phyloP scores from a whole-genome alignment of 2,113 vertebrate genomes.

The Callocephalon fimbriatum region DNA sequence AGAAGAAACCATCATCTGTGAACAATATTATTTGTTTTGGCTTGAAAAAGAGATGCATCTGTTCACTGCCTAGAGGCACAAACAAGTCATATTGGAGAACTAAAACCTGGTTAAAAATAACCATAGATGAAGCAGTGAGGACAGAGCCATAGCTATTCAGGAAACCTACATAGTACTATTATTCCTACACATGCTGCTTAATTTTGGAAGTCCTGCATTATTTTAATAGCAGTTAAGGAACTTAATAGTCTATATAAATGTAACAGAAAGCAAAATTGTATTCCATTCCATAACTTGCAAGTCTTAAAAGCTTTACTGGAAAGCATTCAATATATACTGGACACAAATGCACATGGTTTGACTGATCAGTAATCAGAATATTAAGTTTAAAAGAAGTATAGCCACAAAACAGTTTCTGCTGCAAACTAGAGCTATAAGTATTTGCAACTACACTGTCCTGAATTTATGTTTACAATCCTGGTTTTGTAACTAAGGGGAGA shows the following conservation, averaged over 20 bases:
- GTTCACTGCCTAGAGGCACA: not conserved
- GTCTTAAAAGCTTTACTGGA: not conserved
- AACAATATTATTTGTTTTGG: not conserved
- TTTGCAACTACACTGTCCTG: not conserved
- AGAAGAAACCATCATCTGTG: not conserved
- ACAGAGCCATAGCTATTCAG: not conserved
- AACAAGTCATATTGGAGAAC: not conserved
- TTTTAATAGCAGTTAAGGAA: not conserved
- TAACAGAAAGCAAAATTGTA: not conserved
- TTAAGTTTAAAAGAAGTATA: not conserved
- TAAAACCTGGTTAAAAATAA: not conserved
- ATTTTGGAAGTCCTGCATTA: not conserved
- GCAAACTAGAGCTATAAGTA: not conserved
- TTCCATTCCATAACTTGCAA: not conserved
- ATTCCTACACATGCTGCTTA: not conserved
- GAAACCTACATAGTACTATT: not conserved
- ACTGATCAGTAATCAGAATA: not conserved
- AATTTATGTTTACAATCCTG: not conserved
- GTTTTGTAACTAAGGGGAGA: not conserved
- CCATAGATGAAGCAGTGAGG: not conserved
- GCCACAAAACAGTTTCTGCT: not conserved
- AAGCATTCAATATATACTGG: not conserved
- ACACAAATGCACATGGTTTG: not conserved
- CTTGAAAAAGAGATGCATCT: not conserved
- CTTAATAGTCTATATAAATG: not conserved